A percentile compares a stretch with the other conserved stretches of the same genome.
Evolutionary conservation across 2,113 vertebrate genomes (phyloP).

Genomic region (Hiodon alosoides): DNA sequence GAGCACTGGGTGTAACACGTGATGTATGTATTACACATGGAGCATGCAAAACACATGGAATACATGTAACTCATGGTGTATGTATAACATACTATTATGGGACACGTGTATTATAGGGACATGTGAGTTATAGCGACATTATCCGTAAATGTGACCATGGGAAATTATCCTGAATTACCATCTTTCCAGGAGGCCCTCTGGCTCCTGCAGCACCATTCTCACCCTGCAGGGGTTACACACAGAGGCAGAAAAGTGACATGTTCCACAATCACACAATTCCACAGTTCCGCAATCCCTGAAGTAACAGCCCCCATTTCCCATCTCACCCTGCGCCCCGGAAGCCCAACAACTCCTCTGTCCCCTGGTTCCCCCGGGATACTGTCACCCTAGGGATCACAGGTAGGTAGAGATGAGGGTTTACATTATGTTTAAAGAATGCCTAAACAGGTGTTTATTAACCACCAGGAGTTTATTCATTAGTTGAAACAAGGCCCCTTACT

Average conservation of each 20-base stretch:
- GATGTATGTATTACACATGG: neutral
- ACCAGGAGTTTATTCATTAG: neutral
- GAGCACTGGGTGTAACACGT: neutral
- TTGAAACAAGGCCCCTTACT: conserved; percentile 44
- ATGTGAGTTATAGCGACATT: neutral
- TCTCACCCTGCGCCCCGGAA: conserved; percentile 68
- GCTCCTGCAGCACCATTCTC: conserved; percentile 63
- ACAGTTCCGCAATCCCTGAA: neutral
- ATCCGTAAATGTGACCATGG: neutral
- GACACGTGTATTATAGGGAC: neutral
- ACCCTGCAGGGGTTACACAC: conserved; percentile 54
- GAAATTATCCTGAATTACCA: neutral
- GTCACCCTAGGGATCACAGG: conserved; percentile 61
- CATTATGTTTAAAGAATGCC: too few relatives aligned
- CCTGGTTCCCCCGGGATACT: conserved; percentile 62
- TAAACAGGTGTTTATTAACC: neutral
- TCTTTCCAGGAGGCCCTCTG: conserved; percentile 54
- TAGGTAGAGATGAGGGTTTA: neutral
- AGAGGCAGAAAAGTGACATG: too few relatives aligned
- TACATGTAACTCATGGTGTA: too few relatives aligned
- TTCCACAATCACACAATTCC: neutral
- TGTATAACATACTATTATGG: neutral
- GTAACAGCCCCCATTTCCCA: neutral
- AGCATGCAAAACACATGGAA: too few relatives aligned
- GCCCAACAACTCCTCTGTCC: conserved; percentile 62